These are phyloP conservation scores for Medauroidea extradentata DNA, from an alignment of 1,140 invertebrate genomes.

Conservation along the genomic window DNA sequence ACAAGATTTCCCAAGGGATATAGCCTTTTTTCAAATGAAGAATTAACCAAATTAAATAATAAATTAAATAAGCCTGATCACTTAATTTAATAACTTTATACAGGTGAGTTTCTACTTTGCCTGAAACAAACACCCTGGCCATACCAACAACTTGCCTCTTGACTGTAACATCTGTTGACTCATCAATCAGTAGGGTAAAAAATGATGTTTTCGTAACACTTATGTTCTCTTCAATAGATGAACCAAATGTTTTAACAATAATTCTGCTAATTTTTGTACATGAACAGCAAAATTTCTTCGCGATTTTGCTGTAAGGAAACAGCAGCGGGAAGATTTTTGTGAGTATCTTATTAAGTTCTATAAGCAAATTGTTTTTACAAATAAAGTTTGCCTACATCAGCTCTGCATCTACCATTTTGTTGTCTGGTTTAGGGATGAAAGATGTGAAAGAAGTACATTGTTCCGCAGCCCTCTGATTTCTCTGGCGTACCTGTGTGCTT, in stretches of 20 bases:
- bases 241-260: background rate
- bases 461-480: too few relatives aligned
- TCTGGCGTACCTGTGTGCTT: too few relatives aligned
- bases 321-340: background rate
- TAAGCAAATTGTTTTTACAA: too few relatives aligned
- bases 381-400: too few relatives aligned
- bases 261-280: background rate
- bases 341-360: background rate
- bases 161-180: constrained; percentile 1
- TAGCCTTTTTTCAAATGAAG: background rate
- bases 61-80: background rate
- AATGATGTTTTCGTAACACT: background rate
- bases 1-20: background rate
- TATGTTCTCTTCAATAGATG: background rate
- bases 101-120: background rate
- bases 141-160: background rate
- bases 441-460: too few relatives aligned
- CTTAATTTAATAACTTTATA: background rate
- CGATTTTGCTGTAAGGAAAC: background rate
- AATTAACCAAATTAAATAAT: background rate
- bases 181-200: background rate
- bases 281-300: background rate
- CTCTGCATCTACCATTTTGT: too few relatives aligned
- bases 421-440: too few relatives aligned
- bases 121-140: background rate